Base-by-base conservation (phyloP, 2,113 vertebrate species). In the Chrysemys picta region DNA sequence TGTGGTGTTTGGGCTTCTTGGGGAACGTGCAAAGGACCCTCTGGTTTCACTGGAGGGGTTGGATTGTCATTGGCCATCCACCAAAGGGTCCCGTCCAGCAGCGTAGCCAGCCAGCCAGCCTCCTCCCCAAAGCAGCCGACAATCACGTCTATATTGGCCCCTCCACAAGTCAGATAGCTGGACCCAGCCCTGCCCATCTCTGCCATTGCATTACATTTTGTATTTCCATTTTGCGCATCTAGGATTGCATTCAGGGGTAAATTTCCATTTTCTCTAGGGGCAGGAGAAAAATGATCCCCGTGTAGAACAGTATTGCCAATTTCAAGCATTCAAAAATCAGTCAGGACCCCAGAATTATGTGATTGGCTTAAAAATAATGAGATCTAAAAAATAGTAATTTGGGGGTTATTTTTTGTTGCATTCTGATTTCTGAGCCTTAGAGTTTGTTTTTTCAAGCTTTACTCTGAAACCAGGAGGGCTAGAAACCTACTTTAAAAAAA, bases 161-260 rank as follows among this genome's bases (percentile, higher is more conserved):
- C 62, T 88, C 80, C 85, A 84, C 54, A 84, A 79, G 54, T 54
- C 57, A 29, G 80, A 89, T 31, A 17, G 62, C 80, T 29, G 1
- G 0, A 2, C 83, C 45, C 54, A 54, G 38, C 87, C 49, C 81
- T 72, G 52, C 82, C 53, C 1, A 0, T 38, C 45, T 80, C 42
- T 52, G 62, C 5, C 42, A 9, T 29, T 14, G 10, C 59, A 50
- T 21, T 31, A 82, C 0, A 0, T 56, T 12, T 0, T 0, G 24
- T 52, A 5, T 42, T 7, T 53, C 42, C 1, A 45, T 92, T 79
- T 72, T 19, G 53, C 35, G n/a, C 5, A 11, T 3, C 19, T 19
- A 85, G 21, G 13, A 27, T 50, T 91, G 89, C 78, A 82, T 53
- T 47, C 35, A 82, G 72, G 22, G 25, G n/a, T 5, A n/a, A 5